Evolutionary conservation across 2,113 vertebrate species (phyloP), one percentile per base, ranked within the genome.

Genomic region (Noctilio leporinus): DNA sequence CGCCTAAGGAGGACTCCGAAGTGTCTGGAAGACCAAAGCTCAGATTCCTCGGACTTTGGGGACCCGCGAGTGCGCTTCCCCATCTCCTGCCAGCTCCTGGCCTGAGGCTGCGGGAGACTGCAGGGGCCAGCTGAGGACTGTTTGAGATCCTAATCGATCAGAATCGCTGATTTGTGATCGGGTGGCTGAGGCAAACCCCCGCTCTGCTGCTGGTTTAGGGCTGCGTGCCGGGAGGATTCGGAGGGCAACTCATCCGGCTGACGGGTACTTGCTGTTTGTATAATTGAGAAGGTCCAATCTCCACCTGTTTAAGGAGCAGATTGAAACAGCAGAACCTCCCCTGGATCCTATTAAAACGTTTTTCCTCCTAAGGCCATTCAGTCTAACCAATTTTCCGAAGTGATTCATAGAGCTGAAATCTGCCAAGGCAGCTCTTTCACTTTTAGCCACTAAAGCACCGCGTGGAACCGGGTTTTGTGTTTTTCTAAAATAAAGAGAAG

Each of bases 391-490:
- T 99, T 99, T 98, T 99, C 98, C 98, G 98, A 98, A 97, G 98
- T 98, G 99, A 98, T 99, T 99, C 99, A 99, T 98, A 96, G 98
- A 98, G 98, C 98, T 99, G 98, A 98, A 97, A 98, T 98, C 98
- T 98, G 97, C 98, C 97, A 98, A 98, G 97, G 98, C 98, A 98
- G 98, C 98, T 98, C 99, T 99, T 99, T 99, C 98, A 99, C 98
- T 99, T 98, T 98, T 98, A 98, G 98, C 98, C 98, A 99, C 99
- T 99, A 99, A 99, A 99, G 99, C 99, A 97, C 99, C 98, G 99
- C 99, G 99, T 99, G 99, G 98, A 99, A 99, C 99, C 99, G 98
- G 98, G 98, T 99, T 99, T 99, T 99, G 99, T 99, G 98, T 98
- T 98, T 98, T 98, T 98, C 98, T 98, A 97, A 99, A 99, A 99